Evolutionary conservation across 2,113 vertebrate species (phyloP).

Genomic region (Sander vitreus): DNA sequence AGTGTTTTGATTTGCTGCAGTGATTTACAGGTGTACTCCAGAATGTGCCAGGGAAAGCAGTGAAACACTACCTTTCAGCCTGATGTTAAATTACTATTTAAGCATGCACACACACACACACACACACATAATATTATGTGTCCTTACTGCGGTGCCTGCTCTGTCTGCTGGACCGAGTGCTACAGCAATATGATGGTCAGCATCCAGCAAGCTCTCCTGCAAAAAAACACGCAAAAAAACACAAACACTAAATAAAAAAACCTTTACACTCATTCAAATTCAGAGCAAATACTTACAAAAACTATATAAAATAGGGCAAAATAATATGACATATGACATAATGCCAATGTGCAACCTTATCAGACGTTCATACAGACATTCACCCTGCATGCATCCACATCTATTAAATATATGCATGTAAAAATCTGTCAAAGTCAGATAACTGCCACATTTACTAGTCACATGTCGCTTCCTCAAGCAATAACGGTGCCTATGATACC

Average conservation of each 20-base stretch:
- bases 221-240: neutral
- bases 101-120: neutral
- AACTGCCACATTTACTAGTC: neutral
- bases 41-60: neutral
- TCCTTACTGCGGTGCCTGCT: conserved; percentile 62
- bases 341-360: neutral
- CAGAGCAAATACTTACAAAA: neutral
- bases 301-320: neutral
- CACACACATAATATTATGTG: neutral
- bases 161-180: conserved; percentile 85
- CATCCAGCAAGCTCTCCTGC: conserved; percentile 89
- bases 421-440: neutral
- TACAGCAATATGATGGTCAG: conserved; percentile 92
- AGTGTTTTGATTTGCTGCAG: too few species aligned
- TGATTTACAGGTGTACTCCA: neutral
- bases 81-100: neutral
- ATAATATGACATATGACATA: neutral
- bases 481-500: neutral
- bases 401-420: conserved; percentile 6
- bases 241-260: neutral
- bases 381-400: neutral
- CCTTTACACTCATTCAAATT: neutral
- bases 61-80: neutral
- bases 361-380: neutral
- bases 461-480: neutral